Base-by-base conservation (phyloP, 2,797 vertebrate species). In the Dicrostonyx torquatus region DNA sequence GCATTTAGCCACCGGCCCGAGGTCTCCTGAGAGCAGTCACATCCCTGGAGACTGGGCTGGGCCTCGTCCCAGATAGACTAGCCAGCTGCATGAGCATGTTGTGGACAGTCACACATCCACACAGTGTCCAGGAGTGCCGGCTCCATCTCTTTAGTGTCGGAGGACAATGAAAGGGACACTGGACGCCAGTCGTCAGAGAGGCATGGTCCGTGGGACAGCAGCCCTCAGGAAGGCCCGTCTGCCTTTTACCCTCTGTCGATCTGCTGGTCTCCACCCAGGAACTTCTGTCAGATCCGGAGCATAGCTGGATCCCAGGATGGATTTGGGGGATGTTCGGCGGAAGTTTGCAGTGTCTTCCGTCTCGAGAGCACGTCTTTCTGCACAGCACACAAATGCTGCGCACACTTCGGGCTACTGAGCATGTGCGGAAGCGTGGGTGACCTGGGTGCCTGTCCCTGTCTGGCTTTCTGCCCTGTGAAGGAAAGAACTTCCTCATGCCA, bases 241-340 rank as follows among this genome's bases (percentile, higher is more conserved):
- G n/a, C 26, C 73, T n/a, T 75, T n/a, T 11, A 22, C 2, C 22
- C n/a, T 50, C 29, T 2, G 50, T 58, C 48, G 1, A 2, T 53
- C 31, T 7, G 26, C 58, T 68, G 26, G 68, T 72, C 68, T 40
- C 14, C 8, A 72, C 68, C 48, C 37, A 20, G 66, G 66, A 50
- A 50, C 37, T 37, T 45, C 7, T 50, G 79, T 34, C 40, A 82
- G 17, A 50, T 29, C 37, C 2, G 0, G 70, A 40, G 37, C 55
- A 37, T 31, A 20, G 29, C 68, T 29, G 68, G 48, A 12, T n/a
- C 31, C 14, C 50, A 24, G 66, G 26, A n/a, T 22, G 5, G 24
- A 18, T 26, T 20, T 13, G 2, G 24, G 15, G 34, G 5, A 37
- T 8, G 6, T 7, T 37, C 20, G 11, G 18, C 1, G 1, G 8